Conservation (phyloP, 2,797 vertebrate species). For the Pelodytes ibericus region DNA sequence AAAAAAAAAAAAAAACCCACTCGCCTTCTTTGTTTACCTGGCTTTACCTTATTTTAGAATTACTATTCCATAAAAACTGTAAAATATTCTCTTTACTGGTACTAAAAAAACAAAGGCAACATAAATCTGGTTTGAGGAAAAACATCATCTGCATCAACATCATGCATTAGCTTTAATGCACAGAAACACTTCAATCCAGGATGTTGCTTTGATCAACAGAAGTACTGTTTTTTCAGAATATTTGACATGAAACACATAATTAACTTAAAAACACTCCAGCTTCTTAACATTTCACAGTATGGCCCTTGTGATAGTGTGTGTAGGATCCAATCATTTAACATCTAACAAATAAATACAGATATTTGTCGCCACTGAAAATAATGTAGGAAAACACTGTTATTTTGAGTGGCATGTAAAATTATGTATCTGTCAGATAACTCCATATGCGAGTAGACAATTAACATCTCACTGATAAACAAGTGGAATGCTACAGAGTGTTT, state of each 20-base stretch:
- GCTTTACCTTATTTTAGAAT: too few species aligned
- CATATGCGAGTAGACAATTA: neutral
- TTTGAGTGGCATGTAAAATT: slow-evolving; percentile 5
- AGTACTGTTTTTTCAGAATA: neutral
- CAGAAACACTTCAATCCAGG: neutral
- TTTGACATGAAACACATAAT: slow-evolving; percentile 1
- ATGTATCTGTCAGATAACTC: neutral
- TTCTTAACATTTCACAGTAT: neutral
- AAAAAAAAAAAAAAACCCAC: too few species aligned
- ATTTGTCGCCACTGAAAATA: neutral
- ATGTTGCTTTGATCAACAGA: neutral
- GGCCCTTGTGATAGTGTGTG: neutral
- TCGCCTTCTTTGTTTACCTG: too few species aligned
- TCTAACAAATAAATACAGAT: slow-evolving; percentile 2
- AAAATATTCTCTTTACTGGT: too few species aligned
- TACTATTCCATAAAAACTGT: too few species aligned
- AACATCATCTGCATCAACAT: too few species aligned
- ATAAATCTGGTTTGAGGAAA: too few species aligned
- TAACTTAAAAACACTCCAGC: neutral
- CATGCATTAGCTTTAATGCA: neutral
- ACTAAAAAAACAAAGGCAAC: too few species aligned
- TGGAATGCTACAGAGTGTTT: too few species aligned
- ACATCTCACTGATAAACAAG: neutral
- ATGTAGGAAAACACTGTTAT: slow-evolving; percentile 1
- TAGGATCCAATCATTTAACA: neutral